A percentile compares a stretch with the other conserved stretches of the same genome.
These are phyloP conservation scores for Drosophila neonasuta DNA, from an alignment of 2,888 invertebrate species.

Conservation along the genomic window DNA sequence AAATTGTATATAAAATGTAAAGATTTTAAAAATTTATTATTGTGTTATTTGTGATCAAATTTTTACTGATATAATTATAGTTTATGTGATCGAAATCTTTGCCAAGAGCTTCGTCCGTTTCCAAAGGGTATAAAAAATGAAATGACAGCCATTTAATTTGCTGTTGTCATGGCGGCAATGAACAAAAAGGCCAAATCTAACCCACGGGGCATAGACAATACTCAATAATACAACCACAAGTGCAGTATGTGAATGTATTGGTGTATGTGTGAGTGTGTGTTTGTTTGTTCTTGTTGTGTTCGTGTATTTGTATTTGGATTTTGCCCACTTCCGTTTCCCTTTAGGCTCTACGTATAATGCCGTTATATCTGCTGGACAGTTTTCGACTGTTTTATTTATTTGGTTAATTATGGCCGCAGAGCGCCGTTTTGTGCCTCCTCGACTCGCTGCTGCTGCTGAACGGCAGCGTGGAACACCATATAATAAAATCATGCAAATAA, in stretches of 20 bases:
- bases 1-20: not conserved
- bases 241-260: not conserved
- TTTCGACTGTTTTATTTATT: constrained; percentile 74
- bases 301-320: constrained; percentile 28
- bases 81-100: constrained; percentile 16
- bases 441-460: constrained; percentile 15
- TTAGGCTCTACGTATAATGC: constrained; percentile 45
- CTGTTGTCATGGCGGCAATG: constrained; percentile 64
- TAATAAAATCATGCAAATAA: constrained; percentile 76
- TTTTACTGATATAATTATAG: constrained; percentile 22
- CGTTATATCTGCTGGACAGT: constrained; percentile 51
- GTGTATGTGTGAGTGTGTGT: constrained; percentile 5
- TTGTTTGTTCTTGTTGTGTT: not conserved
- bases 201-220: constrained; percentile 59
- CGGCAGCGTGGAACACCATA: constrained; percentile 42
- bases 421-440: constrained; percentile 36
- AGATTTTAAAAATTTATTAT: not conserved
- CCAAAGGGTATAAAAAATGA: constrained; percentile 44
- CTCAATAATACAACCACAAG: constrained; percentile 51
- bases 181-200: constrained; percentile 67
- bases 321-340: constrained; percentile 50
- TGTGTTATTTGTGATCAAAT: constrained; percentile 1
- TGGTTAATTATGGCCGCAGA: constrained; percentile 71
- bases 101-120: not conserved
- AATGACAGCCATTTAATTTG: constrained; percentile 72